Percentiles rank a stretch among this genome's conserved stretches.
Conservation (phyloP, 2,113 vertebrate genomes). For the Calidris pugnax region DNA sequence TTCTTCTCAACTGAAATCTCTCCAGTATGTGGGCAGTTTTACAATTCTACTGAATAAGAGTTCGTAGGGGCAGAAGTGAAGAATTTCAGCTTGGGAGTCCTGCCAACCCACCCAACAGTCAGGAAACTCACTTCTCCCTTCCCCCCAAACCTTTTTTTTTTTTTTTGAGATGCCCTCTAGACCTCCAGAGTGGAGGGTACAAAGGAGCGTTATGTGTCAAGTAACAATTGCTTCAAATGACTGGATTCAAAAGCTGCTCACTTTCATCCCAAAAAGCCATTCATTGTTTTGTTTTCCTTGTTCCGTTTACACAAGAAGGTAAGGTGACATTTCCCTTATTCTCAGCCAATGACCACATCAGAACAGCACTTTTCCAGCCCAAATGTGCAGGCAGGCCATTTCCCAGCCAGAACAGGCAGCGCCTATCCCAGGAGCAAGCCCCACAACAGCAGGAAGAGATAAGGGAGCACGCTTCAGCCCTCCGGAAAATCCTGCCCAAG, state of each 20-base stretch:
- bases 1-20: not conserved
- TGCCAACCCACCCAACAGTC: not conserved
- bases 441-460: not conserved
- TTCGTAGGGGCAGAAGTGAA: not conserved
- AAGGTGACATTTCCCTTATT: not conserved
- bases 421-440: not conserved
- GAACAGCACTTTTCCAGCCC: not conserved
- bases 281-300: not conserved
- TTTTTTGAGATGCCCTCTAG: not conserved
- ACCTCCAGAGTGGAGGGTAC: not conserved
- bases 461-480: not conserved
- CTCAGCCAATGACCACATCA: not conserved
- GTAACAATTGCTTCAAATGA: not conserved
- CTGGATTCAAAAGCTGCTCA: not conserved
- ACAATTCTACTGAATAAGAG: not conserved
- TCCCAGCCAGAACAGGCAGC: not conserved
- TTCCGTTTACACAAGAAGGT: not conserved
- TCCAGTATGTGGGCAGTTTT: not conserved
- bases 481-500: not conserved
- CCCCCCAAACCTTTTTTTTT: no score
- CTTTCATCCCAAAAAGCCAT: not conserved
- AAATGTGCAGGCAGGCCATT: not conserved
- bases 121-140: not conserved
- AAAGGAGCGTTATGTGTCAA: not conserved
- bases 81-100: not conserved